Percentiles rank a stretch among this genome's conserved stretches.
Conservation (phyloP, 2,113 vertebrate species). For the Talpa occidentalis region DNA sequence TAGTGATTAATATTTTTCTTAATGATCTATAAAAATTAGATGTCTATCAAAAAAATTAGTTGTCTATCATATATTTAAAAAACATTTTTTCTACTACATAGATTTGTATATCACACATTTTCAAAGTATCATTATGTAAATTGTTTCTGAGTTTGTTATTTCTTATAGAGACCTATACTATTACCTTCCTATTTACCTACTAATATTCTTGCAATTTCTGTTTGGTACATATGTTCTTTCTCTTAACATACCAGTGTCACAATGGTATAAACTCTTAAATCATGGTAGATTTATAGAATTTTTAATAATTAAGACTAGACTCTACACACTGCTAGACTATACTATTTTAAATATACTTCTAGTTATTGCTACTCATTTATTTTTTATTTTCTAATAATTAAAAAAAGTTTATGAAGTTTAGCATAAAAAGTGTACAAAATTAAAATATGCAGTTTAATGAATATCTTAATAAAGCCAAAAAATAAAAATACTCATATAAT, state of each 20-base stretch:
- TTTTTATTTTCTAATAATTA: constrained; percentile 23
- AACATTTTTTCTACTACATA: background rate
- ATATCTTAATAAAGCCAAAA: background rate
- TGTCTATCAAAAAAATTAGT: background rate
- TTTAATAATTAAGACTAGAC: background rate
- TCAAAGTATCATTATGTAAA: background rate
- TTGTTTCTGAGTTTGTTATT: background rate
- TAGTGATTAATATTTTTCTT: background rate
- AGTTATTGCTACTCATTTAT: background rate
- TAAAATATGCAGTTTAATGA: background rate
- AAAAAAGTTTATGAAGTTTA: background rate
- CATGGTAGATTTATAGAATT: background rate
- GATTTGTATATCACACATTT: background rate
- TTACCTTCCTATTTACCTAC: background rate
- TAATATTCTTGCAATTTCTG: background rate
- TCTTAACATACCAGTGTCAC: background rate
- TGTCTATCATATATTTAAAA: background rate
- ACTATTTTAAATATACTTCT: background rate
- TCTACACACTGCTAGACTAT: background rate
- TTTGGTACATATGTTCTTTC: background rate
- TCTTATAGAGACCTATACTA: background rate
- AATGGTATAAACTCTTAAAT: background rate
- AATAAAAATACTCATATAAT: background rate
- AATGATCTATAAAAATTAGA: background rate
- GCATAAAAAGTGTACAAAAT: background rate